phyloP scores from a whole-genome alignment of 2,797 vertebrate genomes.

The Melanogrammus aeglefinus region DNA sequence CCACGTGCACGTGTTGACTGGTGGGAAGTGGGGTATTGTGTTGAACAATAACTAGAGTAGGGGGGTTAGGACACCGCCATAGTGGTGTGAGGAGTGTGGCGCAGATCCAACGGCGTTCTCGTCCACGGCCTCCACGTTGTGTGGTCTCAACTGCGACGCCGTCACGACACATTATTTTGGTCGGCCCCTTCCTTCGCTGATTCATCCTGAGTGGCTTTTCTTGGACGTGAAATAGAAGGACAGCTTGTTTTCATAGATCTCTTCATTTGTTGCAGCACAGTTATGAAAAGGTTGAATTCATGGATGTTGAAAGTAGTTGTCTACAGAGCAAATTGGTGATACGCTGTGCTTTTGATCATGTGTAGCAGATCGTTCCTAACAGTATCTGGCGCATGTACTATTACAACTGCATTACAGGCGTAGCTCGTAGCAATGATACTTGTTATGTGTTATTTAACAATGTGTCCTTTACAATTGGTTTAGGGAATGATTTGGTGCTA shows the following conservation, averaged over 20 bases:
- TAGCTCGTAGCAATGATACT: conserved; percentile 12
- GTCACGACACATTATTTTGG: conserved; percentile 10
- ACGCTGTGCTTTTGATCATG: conserved; percentile 12
- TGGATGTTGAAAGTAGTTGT: conserved; percentile 23
- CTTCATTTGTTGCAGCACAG: conserved; percentile 13
- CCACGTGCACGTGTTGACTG: conserved; percentile 30
- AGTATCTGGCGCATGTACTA: conserved; percentile 5
- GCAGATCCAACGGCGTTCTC: conserved; percentile 11
- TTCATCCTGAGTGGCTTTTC: conserved; percentile 20
- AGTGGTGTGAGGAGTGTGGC: conserved; percentile 14
- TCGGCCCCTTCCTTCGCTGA: conserved; percentile 3
- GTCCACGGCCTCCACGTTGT: conserved; percentile 10
- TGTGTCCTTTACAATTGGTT: conserved; percentile 18
- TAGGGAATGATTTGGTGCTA: conserved; percentile 4
- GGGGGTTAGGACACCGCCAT: background rate
- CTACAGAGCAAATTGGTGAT: conserved; percentile 19
- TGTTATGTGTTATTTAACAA: conserved; percentile 16
- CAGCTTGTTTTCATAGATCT: conserved; percentile 24
- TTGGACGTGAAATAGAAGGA: conserved; percentile 6
- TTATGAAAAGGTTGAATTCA: conserved; percentile 11
- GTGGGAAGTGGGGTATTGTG: conserved; percentile 18
- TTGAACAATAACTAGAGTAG: conserved; percentile 25
- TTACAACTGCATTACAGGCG: background rate
- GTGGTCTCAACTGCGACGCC: conserved; percentile 10
- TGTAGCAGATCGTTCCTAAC: conserved; percentile 5